Evolutionary conservation across 1,140 invertebrate species (phyloP).

Genomic region (Zaprionus ornatus): DNA sequence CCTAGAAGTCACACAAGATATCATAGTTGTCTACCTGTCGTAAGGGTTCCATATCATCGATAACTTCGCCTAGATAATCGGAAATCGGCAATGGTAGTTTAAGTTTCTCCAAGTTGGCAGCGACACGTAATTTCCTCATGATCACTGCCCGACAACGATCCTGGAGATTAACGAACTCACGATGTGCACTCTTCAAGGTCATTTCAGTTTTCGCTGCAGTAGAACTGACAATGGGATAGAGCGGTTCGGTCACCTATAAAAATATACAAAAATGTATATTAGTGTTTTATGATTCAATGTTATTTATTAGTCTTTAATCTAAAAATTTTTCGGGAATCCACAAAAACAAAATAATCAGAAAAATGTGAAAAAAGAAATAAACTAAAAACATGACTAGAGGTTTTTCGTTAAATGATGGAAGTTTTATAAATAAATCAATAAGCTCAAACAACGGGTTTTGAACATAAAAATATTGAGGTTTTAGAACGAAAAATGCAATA

Average conservation of each 20-base stretch:
- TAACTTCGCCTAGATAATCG: slow-evolving; percentile 85
- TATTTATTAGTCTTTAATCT: no score
- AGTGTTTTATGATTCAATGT: no score
- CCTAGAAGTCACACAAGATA: slow-evolving; percentile 78
- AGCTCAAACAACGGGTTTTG: no score
- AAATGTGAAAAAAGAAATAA: no score
- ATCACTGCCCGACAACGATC: slow-evolving; percentile 87
- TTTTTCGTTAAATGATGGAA: no score
- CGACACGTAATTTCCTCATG: slow-evolving; percentile 83
- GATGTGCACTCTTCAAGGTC: slow-evolving; percentile 85
- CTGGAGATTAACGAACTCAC: slow-evolving; percentile 88
- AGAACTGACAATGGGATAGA: slow-evolving; percentile 89
- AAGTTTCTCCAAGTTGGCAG: slow-evolving; percentile 84
- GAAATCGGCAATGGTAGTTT: slow-evolving; percentile 84
- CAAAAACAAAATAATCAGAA: no score
- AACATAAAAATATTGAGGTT: no score
- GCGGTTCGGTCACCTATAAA: slow-evolving; percentile 84
- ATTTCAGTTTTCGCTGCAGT: slow-evolving; percentile 91
- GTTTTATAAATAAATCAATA: no score
- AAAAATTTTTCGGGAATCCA: no score
- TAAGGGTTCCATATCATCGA: slow-evolving; percentile 70
- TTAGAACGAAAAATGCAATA: not conserved
- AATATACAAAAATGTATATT: no score
- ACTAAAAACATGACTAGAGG: no score
- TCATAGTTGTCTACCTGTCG: slow-evolving; percentile 82